Evolutionary conservation across 2,888 invertebrate species (phyloP).

Genomic region (Philopedon plagiatum): DNA sequence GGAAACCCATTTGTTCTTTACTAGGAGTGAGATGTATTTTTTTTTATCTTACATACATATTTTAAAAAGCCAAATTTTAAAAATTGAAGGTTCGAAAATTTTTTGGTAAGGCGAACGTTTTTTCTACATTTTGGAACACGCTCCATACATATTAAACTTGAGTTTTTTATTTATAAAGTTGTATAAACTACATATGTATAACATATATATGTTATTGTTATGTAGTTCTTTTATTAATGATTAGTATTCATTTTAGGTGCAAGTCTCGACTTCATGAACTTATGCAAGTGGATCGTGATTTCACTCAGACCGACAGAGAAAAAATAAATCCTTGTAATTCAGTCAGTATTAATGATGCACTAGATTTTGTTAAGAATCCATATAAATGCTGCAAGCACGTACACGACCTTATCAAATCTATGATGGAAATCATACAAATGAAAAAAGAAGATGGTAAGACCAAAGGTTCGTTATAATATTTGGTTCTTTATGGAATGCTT

Average conservation of each 20-base stretch:
- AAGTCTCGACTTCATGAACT: constrained; percentile 95
- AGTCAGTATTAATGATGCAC: constrained; percentile 91
- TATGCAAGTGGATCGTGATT: constrained; percentile 91
- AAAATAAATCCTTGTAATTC: constrained; percentile 94
- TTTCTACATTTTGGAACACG: too few species aligned
- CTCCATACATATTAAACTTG: too few species aligned
- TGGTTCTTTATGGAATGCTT: constrained; percentile 11
- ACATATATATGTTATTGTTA: too few species aligned
- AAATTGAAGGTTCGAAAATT: too few species aligned
- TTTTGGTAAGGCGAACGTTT: too few species aligned
- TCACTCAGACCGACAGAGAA: constrained; percentile 86
- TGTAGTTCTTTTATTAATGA: neutral
- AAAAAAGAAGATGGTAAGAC: constrained; percentile 93
- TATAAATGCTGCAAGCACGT: constrained; percentile 93
- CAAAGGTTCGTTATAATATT: constrained; percentile 74
- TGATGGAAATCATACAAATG: constrained; percentile 87
- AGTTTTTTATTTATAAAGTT: too few species aligned
- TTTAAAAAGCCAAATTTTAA: too few species aligned
- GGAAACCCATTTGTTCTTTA: too few species aligned
- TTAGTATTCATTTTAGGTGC: constrained; percentile 75
- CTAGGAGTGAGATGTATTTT: too few species aligned
- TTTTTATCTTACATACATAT: too few species aligned
- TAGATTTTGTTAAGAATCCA: constrained; percentile 97
- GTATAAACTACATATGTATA: too few species aligned
- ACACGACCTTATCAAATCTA: constrained; percentile 86